Evolutionary conservation across 2,797 vertebrate species (phyloP), one percentile per base, ranked within the genome.

Genomic region (Neopelma chrysocephalum): DNA sequence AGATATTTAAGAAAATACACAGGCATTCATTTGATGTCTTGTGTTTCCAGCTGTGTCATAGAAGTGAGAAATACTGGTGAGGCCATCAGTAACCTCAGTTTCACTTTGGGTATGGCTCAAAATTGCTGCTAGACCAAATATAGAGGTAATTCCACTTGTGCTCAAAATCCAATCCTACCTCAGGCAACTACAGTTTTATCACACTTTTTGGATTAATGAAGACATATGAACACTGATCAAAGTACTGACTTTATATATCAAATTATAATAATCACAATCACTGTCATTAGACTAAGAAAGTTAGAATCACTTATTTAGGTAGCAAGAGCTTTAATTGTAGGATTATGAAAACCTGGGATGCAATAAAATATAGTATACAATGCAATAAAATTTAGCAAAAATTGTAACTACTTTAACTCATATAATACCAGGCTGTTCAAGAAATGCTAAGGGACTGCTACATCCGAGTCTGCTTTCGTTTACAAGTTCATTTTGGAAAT

Each of bases 401-500:
- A 48, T 48, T 17, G 7, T 34, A 68, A 26, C 26, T 66, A 19
- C 36, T 83, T 80, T 57, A 45, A 90, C 75, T 43, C 23, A 32
- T 66, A 15, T 48, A 82, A 66, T 22, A 53, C 12, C 53, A 42
- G 36, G 51, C 32, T 80, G 70, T n/a, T 48, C 54, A 81, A 76
- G 53, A 86, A 81, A 61, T 57, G 31, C 26, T 62, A 69, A 90
- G 47, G 56, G 65, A 72, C 75, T 90, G 27, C 76, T 73, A 21
- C 38, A 70, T 94, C 62, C 69, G 60, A 40, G 68, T 72, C 90
- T 97, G 89, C 95, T 96, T 94, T 95, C 76, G 70, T 95, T 96
- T 93, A 85, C 93, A 93, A 96, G 75, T 17, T n/a, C 75, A 61
- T 93, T 93, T 82, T 65, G 83, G 78, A 97, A 96, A 94, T 56